Evolutionary conservation across 1,140 invertebrate species (phyloP).

Genomic region (Leptinotarsa defecta): DNA sequence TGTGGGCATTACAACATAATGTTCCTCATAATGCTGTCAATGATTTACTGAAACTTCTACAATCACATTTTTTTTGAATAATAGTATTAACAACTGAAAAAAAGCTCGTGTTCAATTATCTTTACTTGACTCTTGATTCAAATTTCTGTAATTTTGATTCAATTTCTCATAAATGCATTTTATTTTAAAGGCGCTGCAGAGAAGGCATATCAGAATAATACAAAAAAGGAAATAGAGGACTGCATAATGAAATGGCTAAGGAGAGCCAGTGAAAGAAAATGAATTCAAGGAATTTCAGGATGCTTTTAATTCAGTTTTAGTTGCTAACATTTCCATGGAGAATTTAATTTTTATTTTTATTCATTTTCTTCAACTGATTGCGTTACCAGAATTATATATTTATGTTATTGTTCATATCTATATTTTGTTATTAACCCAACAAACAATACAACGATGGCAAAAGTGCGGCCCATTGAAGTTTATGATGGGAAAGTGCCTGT

Average conservation of each 20-base stretch:
- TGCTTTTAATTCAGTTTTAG: not conserved
- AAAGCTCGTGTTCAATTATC: too few species aligned
- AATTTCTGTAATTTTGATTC: not conserved
- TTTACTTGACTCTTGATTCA: too few species aligned
- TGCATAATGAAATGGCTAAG: not conserved
- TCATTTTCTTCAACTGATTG: not conserved
- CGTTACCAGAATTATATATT: not conserved
- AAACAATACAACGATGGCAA: too few species aligned
- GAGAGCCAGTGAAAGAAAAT: not conserved
- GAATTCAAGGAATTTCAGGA: not conserved
- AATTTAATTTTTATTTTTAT: not conserved
- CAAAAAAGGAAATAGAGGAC: not conserved
- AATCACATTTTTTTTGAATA: too few species aligned
- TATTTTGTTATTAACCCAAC: too few species aligned
- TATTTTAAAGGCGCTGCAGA: not conserved
- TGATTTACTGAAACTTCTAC: not conserved
- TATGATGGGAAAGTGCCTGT: too few species aligned
- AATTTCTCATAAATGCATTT: not conserved
- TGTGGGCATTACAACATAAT: not conserved
- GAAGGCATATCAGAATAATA: slow-evolving; percentile 3
- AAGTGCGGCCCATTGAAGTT: too few species aligned
- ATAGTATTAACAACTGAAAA: too few species aligned
- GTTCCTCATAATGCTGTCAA: not conserved
- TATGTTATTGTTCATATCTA: not conserved
- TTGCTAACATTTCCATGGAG: not conserved